These are phyloP conservation scores for Xanthia icteritia DNA, from an alignment of 2,888 invertebrate species.

Conservation along the genomic window DNA sequence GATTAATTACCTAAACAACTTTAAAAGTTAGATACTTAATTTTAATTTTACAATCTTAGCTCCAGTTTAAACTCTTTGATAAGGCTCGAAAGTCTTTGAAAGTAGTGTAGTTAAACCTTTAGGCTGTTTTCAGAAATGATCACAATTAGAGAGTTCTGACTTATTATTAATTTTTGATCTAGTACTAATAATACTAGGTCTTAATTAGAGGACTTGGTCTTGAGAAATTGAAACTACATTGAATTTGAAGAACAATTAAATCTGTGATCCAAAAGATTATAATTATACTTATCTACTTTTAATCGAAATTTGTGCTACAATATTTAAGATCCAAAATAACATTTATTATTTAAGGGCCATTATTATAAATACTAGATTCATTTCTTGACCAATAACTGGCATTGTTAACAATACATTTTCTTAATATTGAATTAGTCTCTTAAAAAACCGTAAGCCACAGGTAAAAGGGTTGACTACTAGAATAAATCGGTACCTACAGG, in stretches of 20 bases:
- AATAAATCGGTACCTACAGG: no score
- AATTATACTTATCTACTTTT: background rate
- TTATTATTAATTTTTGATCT: conserved; percentile 16
- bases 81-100: conserved; percentile 30
- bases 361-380: background rate
- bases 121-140: conserved; percentile 19
- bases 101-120: conserved; percentile 18
- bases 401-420: no score
- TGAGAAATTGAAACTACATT: background rate
- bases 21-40: conserved; percentile 42
- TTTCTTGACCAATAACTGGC: background rate
- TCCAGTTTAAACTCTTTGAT: conserved; percentile 32
- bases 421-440: no score
- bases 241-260: background rate
- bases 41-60: conserved; percentile 47
- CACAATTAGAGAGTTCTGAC: conserved; percentile 14
- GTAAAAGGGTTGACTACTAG: no score
- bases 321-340: background rate
- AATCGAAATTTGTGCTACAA: background rate
- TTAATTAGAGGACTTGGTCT: conserved; percentile 10
- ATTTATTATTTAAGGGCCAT: background rate
- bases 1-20: conserved; percentile 53
- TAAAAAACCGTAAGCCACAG: no score
- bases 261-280: background rate
- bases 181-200: background rate